Evolutionary conservation across 2,888 invertebrate genomes (phyloP).

Genomic region (Scaptodrosophila latifasciaeformis): DNA sequence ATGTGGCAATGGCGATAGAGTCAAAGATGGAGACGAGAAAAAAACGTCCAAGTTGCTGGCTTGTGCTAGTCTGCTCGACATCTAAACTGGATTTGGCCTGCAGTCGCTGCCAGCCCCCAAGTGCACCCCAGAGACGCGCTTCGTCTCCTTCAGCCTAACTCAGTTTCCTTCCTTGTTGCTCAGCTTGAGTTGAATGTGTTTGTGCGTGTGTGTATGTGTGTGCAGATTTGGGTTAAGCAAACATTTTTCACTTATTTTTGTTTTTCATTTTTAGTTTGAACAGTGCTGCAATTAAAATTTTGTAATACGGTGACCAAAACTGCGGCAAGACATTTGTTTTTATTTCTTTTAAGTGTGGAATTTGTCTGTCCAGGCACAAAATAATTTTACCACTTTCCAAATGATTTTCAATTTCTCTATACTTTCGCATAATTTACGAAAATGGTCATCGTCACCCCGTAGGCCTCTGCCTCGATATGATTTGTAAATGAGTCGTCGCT

Average conservation of each 20-base stretch:
- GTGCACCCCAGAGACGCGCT: conserved; percentile 45
- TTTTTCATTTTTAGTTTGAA: conserved; percentile 16
- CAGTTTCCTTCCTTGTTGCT: conserved; percentile 58
- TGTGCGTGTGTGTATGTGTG: neutral
- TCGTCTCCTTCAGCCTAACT: conserved; percentile 7
- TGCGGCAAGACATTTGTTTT: conserved; percentile 49
- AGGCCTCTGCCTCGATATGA: too few relatives aligned
- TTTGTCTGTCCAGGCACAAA: conserved; percentile 41
- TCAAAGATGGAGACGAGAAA: too few relatives aligned
- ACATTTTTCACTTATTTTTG: conserved; percentile 28
- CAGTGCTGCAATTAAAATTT: conserved; percentile 56
- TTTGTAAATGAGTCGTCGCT: conserved; percentile 5
- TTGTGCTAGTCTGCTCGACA: too few relatives aligned
- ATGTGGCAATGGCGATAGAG: conserved; percentile 25
- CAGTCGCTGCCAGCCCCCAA: conserved; percentile 21
- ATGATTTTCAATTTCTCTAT: conserved; percentile 62
- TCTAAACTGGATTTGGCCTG: conserved; percentile 53
- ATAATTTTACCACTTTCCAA: conserved; percentile 64
- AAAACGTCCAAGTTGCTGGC: too few relatives aligned
- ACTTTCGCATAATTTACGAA: conserved; percentile 13
- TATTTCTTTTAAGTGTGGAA: conserved; percentile 53
- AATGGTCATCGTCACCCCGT: too few relatives aligned
- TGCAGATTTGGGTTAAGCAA: conserved; percentile 58
- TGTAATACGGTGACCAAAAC: conserved; percentile 51
- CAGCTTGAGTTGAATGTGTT: too few relatives aligned